Conservation (phyloP, 2,888 invertebrate genomes). For the Heliconius cydno region DNA sequence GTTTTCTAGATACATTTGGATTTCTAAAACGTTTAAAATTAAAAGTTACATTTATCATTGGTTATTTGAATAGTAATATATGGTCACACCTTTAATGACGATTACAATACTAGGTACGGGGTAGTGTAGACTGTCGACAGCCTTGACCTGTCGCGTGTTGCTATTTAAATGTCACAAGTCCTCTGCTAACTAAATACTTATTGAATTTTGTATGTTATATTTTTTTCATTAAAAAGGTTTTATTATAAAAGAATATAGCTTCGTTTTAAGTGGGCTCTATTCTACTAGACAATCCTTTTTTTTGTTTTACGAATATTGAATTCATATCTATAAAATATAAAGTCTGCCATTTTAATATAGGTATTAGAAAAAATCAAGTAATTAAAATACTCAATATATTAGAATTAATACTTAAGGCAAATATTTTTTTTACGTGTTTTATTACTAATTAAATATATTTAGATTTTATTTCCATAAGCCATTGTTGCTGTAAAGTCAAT, state of each 20-base stretch:
- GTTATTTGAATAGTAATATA: background rate
- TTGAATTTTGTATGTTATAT: slow-evolving; percentile 30
- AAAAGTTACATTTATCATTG: background rate
- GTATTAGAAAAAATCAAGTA: too few species aligned
- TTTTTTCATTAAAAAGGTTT: too few species aligned
- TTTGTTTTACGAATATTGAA: too few species aligned
- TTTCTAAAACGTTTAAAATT: background rate
- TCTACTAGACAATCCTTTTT: too few species aligned
- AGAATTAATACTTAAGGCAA: too few species aligned
- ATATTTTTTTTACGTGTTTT: too few species aligned
- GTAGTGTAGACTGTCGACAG: slow-evolving; percentile 51
- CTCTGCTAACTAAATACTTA: slow-evolving; percentile 36
- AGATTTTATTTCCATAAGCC: slow-evolving; percentile 15
- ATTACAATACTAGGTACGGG: slow-evolving; percentile 54
- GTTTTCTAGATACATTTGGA: background rate
- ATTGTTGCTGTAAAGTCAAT: slow-evolving; percentile 34
- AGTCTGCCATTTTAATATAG: too few species aligned
- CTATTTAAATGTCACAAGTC: slow-evolving; percentile 61
- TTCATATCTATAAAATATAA: too few species aligned
- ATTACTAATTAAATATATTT: too few species aligned
- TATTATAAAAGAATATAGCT: too few species aligned
- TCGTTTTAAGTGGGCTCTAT: too few species aligned
- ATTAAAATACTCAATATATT: too few species aligned
- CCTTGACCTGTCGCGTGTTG: slow-evolving; percentile 77
- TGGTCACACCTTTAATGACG: slow-evolving; percentile 57